Conservation (phyloP, 2,888 invertebrate species). For the Eubasilissa splendida region DNA sequence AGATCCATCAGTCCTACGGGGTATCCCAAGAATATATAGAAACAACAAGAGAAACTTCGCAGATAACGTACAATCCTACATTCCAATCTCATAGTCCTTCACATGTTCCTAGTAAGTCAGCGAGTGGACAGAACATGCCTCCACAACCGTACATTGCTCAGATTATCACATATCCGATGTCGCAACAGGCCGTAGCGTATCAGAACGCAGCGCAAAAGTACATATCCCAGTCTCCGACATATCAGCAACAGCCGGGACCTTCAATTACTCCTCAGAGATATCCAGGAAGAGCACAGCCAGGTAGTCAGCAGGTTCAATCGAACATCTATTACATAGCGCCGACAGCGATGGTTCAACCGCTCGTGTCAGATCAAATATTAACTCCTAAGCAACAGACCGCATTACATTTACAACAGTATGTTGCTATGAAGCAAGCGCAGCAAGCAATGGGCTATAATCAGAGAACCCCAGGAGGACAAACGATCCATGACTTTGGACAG, state of each 20-base stretch:
- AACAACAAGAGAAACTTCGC: slow-evolving; percentile 66
- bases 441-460: slow-evolving; percentile 70
- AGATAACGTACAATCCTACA: slow-evolving; percentile 71
- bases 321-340: slow-evolving; percentile 67
- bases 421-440: slow-evolving; percentile 73
- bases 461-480: slow-evolving; percentile 54
- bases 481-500: slow-evolving; percentile 51
- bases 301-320: slow-evolving; percentile 61
- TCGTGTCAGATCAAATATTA: slow-evolving; percentile 63
- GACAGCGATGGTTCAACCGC: slow-evolving; percentile 62
- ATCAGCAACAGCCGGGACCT: slow-evolving; percentile 61
- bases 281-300: slow-evolving; percentile 55
- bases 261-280: slow-evolving; percentile 45
- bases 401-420: slow-evolving; percentile 70
- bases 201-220: slow-evolving; percentile 68
- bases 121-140: slow-evolving; percentile 45
- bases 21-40: slow-evolving; percentile 58
- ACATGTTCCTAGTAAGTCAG: slow-evolving; percentile 64
- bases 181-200: slow-evolving; percentile 68
- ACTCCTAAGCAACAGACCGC: slow-evolving; percentile 71
- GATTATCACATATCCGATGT: slow-evolving; percentile 70
- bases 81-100: slow-evolving; percentile 73
- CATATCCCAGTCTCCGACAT: slow-evolving; percentile 70
- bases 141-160: slow-evolving; percentile 71
- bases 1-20: slow-evolving; percentile 63